phyloP scores from a whole-genome alignment of 2,888 invertebrate genomes.

The Timandra comae region DNA sequence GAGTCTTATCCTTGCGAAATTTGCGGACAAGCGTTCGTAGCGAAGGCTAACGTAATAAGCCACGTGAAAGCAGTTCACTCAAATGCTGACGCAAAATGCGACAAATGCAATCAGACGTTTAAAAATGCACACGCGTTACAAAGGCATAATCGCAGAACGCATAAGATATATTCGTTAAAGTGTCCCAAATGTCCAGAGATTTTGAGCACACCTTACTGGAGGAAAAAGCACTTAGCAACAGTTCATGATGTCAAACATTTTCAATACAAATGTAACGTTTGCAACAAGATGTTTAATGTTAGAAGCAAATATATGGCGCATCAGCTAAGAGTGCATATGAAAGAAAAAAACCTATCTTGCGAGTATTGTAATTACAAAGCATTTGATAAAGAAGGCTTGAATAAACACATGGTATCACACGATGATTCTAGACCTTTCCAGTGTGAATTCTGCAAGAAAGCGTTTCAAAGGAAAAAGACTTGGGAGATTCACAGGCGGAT shows the following conservation, averaged over 20 bases:
- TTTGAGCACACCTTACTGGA: conserved; percentile 42
- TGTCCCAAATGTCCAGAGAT: conserved; percentile 53
- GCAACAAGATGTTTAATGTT: conserved; percentile 40
- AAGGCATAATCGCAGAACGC: conserved; percentile 24
- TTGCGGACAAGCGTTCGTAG: conserved; percentile 52
- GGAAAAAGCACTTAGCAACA: conserved; percentile 47
- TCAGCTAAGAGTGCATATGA: conserved; percentile 49
- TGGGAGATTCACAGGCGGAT: conserved; percentile 72
- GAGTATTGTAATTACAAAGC: conserved; percentile 57
- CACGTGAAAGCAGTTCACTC: conserved; percentile 45
- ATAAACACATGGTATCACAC: conserved; percentile 74
- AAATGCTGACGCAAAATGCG: conserved; percentile 23
- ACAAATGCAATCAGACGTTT: conserved; percentile 34
- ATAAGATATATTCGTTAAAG: conserved; percentile 24
- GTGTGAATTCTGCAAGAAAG: conserved; percentile 75
- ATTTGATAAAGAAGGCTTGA: conserved; percentile 60
- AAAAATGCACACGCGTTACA: conserved; percentile 27
- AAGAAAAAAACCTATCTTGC: conserved; percentile 46
- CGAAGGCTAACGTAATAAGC: conserved; percentile 37
- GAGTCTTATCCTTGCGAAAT: conserved; percentile 42
- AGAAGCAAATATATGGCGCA: conserved; percentile 46
- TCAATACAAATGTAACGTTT: conserved; percentile 51
- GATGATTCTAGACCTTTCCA: conserved; percentile 73
- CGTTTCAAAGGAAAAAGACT: conserved; percentile 75
- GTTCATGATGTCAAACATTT: conserved; percentile 49